Conservation (phyloP, 2,888 invertebrate genomes). For the Eremobia ochroleuca region DNA sequence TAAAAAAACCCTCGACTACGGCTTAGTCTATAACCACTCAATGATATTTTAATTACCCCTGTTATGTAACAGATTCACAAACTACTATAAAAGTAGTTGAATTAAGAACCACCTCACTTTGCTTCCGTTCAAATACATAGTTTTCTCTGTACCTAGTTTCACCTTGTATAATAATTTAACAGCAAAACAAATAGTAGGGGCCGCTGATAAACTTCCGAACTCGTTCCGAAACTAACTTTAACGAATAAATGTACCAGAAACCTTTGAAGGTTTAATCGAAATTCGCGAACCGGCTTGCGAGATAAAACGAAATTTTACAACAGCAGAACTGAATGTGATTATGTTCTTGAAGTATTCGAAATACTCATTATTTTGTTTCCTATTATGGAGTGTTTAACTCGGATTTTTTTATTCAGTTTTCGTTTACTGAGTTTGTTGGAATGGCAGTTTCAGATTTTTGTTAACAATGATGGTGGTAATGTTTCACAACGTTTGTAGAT, state of each 20-base stretch:
- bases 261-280: constrained; percentile 85
- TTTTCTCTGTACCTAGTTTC: background rate
- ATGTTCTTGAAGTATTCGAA: constrained; percentile 62
- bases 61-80: no score
- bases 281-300: constrained; percentile 73
- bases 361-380: constrained; percentile 62
- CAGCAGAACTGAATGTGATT: constrained; percentile 74
- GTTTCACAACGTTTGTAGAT: background rate
- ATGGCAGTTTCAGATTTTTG: background rate
- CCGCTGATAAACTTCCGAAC: constrained; percentile 76
- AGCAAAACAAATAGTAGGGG: constrained; percentile 70
- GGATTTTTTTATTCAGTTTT: constrained; percentile 33
- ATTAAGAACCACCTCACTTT: no score
- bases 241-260: constrained; percentile 87
- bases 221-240: constrained; percentile 81
- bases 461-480: background rate
- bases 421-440: background rate
- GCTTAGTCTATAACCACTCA: no score
- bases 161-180: background rate
- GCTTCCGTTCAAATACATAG: no score
- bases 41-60: no score
- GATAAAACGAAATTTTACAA: constrained; percentile 81
- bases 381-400: constrained; percentile 41
- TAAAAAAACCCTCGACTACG: no score
- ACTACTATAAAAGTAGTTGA: no score